A percentile compares a stretch with the other conserved stretches of the same genome.
phyloP scores from a whole-genome alignment of 2,113 vertebrate genomes.

The Collichthys lucidus region DNA sequence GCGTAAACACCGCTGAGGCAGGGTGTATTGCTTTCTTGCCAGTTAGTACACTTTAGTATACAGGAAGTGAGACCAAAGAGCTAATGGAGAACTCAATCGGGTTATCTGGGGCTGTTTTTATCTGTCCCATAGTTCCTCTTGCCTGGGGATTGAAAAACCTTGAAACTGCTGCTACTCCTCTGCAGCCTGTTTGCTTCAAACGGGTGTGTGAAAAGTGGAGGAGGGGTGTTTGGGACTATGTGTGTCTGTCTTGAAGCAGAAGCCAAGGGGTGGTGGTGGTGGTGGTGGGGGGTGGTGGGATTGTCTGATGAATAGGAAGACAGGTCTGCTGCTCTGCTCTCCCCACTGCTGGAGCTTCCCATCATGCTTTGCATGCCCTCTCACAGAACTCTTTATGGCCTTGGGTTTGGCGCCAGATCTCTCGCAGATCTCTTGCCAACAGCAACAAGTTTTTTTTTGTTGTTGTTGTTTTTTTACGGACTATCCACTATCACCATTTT shows the following conservation, averaged over 20 bases:
- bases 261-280: conserved; percentile 23
- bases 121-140: conserved; percentile 63
- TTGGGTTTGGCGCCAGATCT: conserved; percentile 69
- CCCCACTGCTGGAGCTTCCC: conserved; percentile 70
- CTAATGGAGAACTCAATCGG: conserved; percentile 50
- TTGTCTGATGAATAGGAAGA: conserved; percentile 75
- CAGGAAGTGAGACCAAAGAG: conserved; percentile 51
- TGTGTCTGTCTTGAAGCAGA: conserved; percentile 48
- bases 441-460: conserved; percentile 55
- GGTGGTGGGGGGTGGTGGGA: conserved; percentile 11
- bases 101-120: conserved; percentile 76
- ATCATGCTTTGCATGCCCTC: conserved; percentile 77
- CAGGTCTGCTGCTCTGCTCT: conserved; percentile 70
- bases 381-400: conserved; percentile 75
- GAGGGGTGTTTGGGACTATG: conserved; percentile 71
- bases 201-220: conserved; percentile 76
- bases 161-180: conserved; percentile 56
- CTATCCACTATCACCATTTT: conserved; percentile 58
- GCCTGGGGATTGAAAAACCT: conserved; percentile 51
- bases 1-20: conserved; percentile 29
- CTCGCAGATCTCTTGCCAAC: conserved; percentile 74
- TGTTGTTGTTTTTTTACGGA: neutral
- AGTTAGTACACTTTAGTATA: conserved; percentile 48
- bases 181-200: conserved; percentile 68
- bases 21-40: conserved; percentile 47